Percentiles rank a stretch among this genome's conserved stretches.
These are phyloP conservation scores for Rana temporaria DNA, from an alignment of 2,113 vertebrate species.

Conservation along the genomic window DNA sequence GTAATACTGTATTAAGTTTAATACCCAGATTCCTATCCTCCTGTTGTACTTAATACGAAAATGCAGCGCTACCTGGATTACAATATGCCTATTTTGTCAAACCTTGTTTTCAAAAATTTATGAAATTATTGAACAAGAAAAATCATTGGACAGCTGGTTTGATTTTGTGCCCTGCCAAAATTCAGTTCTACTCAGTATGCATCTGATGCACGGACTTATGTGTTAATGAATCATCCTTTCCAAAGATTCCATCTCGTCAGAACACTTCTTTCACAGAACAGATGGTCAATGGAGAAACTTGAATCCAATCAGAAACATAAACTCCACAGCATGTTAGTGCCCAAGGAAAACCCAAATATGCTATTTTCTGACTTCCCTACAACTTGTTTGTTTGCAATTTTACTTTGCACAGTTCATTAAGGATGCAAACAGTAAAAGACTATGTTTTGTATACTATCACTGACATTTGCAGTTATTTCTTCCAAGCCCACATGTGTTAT, in stretches of 20 bases:
- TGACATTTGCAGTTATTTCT: constrained; percentile 52
- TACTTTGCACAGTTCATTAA: constrained; percentile 47
- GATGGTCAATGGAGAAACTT: constrained; percentile 41
- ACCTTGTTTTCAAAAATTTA: no score
- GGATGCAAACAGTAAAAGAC: constrained; percentile 41
- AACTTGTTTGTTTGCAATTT: constrained; percentile 42
- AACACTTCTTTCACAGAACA: constrained; percentile 25
- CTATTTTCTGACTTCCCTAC: constrained; percentile 20
- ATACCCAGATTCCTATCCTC: no score
- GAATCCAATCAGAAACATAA: constrained; percentile 28
- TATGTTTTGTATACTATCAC: constrained; percentile 44
- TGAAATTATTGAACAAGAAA: not conserved
- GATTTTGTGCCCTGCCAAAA: constrained; percentile 25
- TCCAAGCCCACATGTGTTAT: constrained; percentile 51
- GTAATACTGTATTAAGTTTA: no score
- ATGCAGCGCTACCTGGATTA: no score
- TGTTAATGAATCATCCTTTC: constrained; percentile 37
- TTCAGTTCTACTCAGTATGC: constrained; percentile 11
- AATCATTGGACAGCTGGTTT: constrained; percentile 18
- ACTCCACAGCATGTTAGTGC: constrained; percentile 31
- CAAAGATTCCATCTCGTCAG: constrained; percentile 29
- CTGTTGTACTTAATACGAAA: no score
- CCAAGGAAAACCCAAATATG: constrained; percentile 43
- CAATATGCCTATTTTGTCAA: no score
- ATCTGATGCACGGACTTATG: constrained; percentile 1